A percentile compares a stretch with the other conserved stretches of the same genome.
Evolutionary conservation across 2,888 invertebrate species (phyloP).

Genomic region (Sturmia bella): DNA sequence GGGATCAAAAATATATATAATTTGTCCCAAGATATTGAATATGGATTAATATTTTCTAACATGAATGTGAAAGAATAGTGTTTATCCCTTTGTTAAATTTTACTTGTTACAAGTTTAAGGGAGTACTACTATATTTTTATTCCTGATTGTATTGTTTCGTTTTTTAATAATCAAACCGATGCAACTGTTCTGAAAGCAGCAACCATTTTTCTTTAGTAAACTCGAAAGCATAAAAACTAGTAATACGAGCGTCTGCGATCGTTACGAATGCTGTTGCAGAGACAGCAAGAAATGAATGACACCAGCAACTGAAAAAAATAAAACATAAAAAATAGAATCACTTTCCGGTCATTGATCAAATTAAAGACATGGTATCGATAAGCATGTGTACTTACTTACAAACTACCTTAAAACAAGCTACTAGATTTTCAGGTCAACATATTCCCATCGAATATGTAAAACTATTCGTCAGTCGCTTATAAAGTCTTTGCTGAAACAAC

Average conservation of each 20-base stretch:
- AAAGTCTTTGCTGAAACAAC: too few relatives aligned
- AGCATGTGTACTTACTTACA: too few relatives aligned
- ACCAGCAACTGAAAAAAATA: conserved; percentile 82
- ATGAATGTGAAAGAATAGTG: not conserved
- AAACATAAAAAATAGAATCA: not conserved
- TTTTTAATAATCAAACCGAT: not conserved
- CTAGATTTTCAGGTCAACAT: too few relatives aligned
- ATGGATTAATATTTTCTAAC: not conserved
- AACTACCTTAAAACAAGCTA: too few relatives aligned
- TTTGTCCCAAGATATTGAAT: too few relatives aligned
- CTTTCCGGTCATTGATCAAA: too few relatives aligned
- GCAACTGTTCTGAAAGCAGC: conserved; percentile 23
- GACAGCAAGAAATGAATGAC: conserved; percentile 91
- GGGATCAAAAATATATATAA: too few relatives aligned
- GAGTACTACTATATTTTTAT: conserved; percentile 11
- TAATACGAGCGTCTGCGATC: conserved; percentile 87
- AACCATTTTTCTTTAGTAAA: conserved; percentile 23
- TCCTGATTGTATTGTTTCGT: conserved; percentile 14
- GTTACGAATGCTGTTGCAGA: conserved; percentile 93
- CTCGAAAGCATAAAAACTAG: conserved; percentile 79
- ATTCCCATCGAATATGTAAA: too few relatives aligned
- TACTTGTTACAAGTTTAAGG: not conserved
- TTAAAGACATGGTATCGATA: too few relatives aligned
- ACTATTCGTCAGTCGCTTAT: too few relatives aligned
- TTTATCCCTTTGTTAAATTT: not conserved